Conservation (phyloP, 2,113 vertebrate species). For the Microtus ochrogaster region DNA sequence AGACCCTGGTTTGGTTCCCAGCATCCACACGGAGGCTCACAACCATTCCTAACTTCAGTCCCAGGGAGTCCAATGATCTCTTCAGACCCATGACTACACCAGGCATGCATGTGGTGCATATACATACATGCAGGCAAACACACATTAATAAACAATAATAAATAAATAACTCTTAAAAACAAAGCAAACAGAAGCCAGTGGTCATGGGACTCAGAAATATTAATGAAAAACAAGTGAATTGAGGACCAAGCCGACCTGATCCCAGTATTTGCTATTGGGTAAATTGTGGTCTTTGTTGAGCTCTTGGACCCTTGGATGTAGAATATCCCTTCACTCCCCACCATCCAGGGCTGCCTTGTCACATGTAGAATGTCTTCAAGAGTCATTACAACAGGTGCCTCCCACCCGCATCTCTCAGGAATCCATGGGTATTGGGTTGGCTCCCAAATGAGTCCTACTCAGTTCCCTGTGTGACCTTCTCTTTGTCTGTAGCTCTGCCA, state of each 20-base stretch:
- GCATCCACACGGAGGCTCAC: neutral
- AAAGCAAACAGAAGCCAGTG: neutral
- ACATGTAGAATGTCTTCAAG: neutral
- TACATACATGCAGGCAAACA: neutral
- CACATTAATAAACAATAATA: neutral
- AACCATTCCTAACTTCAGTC: neutral
- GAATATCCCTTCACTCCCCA: neutral
- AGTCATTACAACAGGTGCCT: neutral
- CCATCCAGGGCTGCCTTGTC: accelerated
- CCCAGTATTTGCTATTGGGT: neutral
- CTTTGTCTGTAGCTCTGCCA: neutral
- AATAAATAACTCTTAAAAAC: neutral
- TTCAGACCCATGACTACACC: neutral
- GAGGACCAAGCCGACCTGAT: neutral
- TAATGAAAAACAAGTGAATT: neutral
- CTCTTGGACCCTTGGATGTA: neutral
- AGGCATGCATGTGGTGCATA: neutral
- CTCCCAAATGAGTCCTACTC: neutral
- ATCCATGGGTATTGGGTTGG: accelerated
- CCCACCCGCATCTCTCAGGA: neutral
- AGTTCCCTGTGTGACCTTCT: neutral
- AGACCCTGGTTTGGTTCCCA: neutral
- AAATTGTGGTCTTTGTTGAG: neutral
- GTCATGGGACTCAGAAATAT: neutral
- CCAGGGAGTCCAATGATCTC: neutral